phyloP scores from a whole-genome alignment of 2,797 vertebrate genomes.

The Oreochromis grahami region DNA sequence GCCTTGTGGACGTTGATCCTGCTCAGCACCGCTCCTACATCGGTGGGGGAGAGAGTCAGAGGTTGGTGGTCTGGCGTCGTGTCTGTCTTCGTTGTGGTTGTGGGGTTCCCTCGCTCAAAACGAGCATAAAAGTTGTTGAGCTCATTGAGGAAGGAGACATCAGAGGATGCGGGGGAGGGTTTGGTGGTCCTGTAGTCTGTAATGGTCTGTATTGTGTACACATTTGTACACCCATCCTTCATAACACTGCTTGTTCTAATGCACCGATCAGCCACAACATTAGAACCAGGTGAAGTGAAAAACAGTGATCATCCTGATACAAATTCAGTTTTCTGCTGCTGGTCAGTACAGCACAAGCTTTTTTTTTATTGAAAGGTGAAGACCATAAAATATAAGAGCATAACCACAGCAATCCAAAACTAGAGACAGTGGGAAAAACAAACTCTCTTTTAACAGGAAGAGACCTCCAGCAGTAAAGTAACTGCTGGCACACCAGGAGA shows the following conservation, averaged over 20 bases:
- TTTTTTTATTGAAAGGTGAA: neutral
- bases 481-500: neutral
- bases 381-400: neutral
- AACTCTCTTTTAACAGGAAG: neutral
- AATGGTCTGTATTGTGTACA: neutral
- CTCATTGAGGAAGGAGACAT: too few relatives aligned
- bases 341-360: neutral
- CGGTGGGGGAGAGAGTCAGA: too few relatives aligned
- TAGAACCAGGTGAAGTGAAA: neutral
- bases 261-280: neutral
- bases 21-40: too few relatives aligned
- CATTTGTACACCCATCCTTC: neutral
- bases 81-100: too few relatives aligned
- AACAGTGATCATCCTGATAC: neutral
- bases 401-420: neutral
- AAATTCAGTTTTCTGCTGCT: neutral
- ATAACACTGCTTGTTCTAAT: neutral
- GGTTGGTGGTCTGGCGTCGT: too few relatives aligned
- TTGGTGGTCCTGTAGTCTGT: too few relatives aligned
- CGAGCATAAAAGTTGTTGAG: too few relatives aligned
- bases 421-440: neutral
- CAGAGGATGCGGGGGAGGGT: too few relatives aligned
- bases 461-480: neutral
- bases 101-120: too few relatives aligned
- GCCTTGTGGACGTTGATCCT: too few relatives aligned